Percentiles rank a stretch among this genome's conserved stretches.
phyloP scores from a whole-genome alignment of 2,113 vertebrate genomes.

The Lutjanus erythropterus region DNA sequence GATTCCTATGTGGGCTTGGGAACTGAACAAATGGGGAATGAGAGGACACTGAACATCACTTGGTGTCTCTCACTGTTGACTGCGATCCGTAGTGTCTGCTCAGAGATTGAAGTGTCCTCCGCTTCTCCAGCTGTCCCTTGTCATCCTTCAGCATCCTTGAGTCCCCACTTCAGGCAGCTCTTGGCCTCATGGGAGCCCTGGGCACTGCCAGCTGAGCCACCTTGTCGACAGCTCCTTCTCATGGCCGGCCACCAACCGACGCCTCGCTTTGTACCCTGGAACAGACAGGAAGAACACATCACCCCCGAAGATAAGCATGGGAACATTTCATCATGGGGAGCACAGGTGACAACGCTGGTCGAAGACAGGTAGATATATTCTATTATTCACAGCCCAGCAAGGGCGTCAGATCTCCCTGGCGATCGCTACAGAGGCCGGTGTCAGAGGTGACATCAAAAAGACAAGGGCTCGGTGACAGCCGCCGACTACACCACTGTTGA shows the following conservation, averaged over 20 bases:
- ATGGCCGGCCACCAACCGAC: constrained; percentile 13
- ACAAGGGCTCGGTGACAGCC: constrained; percentile 74
- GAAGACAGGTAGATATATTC: constrained; percentile 69
- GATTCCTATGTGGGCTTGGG: neutral
- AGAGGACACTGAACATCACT: constrained; percentile 44
- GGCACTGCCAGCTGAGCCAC: constrained; percentile 61
- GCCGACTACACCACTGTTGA: constrained; percentile 40
- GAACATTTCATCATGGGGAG: constrained; percentile 67
- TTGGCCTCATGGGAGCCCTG: neutral
- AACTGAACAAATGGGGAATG: constrained; percentile 21
- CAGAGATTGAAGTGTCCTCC: constrained; percentile 31
- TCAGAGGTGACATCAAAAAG: constrained; percentile 80
- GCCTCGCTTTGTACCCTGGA: constrained; percentile 71
- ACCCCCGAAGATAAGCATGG: constrained; percentile 59
- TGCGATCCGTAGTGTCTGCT: constrained; percentile 19
- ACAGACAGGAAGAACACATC: constrained; percentile 68
- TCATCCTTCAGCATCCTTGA: constrained; percentile 62
- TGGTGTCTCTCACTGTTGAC: constrained; percentile 64
- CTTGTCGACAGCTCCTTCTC: constrained; percentile 61
- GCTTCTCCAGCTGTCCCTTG: constrained; percentile 64
- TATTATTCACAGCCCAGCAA: constrained; percentile 75
- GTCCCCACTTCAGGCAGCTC: constrained; percentile 40
- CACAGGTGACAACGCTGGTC: constrained; percentile 60
- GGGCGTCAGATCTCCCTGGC: constrained; percentile 68
- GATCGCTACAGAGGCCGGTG: constrained; percentile 64